phyloP scores from a whole-genome alignment of 2,888 invertebrate genomes.

The Eilema depressum region DNA sequence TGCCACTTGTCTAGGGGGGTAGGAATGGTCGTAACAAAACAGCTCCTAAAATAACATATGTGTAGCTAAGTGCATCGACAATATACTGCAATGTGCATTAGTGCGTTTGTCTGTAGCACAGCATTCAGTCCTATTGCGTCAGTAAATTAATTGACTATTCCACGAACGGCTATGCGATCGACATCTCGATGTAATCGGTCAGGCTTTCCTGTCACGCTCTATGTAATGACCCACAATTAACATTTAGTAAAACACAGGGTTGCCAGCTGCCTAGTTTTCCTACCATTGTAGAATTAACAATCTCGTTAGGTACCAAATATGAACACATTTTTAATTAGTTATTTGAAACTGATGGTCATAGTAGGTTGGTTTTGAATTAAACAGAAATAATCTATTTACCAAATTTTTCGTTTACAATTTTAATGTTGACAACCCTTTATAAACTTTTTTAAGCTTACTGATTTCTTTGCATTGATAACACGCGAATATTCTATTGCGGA shows the following conservation, averaged over 20 bases:
- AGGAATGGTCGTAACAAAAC: neutral
- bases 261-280: neutral
- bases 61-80: neutral
- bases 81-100: neutral
- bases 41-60: neutral
- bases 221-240: conserved; percentile 64
- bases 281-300: neutral
- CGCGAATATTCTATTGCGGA: conserved; percentile 18
- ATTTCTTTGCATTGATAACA: conserved; percentile 40
- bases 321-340: neutral
- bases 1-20: too few species aligned
- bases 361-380: neutral
- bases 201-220: conserved; percentile 77
- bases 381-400: neutral
- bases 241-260: conserved; percentile 42
- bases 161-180: conserved; percentile 64
- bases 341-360: neutral
- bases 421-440: neutral
- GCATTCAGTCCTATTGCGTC: conserved; percentile 41
- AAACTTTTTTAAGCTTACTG: conserved; percentile 26
- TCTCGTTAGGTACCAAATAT: neutral
- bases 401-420: neutral
- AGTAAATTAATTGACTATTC: conserved; percentile 69
- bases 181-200: conserved; percentile 69
- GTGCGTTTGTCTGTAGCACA: neutral